Evolutionary conservation across 2,888 invertebrate genomes (phyloP), one percentile per base, ranked within the genome.

Genomic region (Pocota personata): DNA sequence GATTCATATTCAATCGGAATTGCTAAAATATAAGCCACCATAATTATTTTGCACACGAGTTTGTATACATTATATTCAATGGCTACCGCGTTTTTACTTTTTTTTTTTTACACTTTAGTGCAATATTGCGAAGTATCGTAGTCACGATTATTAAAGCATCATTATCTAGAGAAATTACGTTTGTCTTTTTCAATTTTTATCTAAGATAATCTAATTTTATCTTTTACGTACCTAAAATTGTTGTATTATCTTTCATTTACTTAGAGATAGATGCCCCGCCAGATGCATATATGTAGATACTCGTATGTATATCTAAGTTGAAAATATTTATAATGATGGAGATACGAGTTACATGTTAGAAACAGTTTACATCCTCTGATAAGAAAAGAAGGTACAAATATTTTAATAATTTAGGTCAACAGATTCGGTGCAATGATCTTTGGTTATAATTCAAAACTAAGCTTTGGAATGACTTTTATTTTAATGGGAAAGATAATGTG

Each of bases 11-110:
- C 19, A 7, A 32, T 19, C 6, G 1, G 1, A 21, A 3, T n/a
- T 16, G 7, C 10, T 66, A 19, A 66, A 50, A 14, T 43, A 30
- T 57, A 3, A 57, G 7, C 27, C 19, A 16, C 57, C 55, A 69
- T 71, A 12, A 21, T 32, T 32, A 5, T 43, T 71, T 71, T 71
- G 69, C 69, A 14, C 69, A 71, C 57, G 57, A 71, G n/a, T n/a
- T 32, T 57, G 2, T 30, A 30, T 40, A n/a, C 10, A 46, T 21
- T 6, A 21, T 46, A 50, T 1, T 1, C 16, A 19, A 37, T 16
- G 43, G 6, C 30, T 14, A 50, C 50, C 52, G 32, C 19, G 8
- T 6, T 30, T 52, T 52, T 16, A 8, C 1, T 19, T 30, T 27
- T 35, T 19, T 30, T 40, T 12, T 40, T 30, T 35, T 7, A 10